Base-by-base conservation (phyloP, 2,113 vertebrate genomes). In the Falcunculus frontatus region DNA sequence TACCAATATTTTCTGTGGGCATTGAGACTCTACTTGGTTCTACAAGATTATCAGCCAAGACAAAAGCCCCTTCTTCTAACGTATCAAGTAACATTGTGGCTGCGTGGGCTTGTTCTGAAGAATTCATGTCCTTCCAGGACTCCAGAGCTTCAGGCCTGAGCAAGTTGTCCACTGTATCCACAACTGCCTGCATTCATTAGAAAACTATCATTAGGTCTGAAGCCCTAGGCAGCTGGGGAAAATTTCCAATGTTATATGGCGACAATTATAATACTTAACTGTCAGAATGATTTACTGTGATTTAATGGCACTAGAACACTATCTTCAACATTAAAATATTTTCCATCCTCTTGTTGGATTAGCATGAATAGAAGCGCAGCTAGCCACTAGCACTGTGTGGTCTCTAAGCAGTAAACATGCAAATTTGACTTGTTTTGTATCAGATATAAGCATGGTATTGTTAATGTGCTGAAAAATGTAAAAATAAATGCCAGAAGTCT, bases 81-180 rank as follows among this genome's bases (percentile, higher is more conserved):
- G 99, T 99, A 93, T 99, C 99, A 30, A 99, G 98, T 96, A 99
- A 97, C 99, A 99, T 99, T 14, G 99, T 99, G 94, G 99, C 99
- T 12, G 99, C 99, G 15, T 99, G 99, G 3, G 99, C 99, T 97
- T 99, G 99, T 95, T 99, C 99, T 4, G 99, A 99, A 93, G 98
- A 98, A 98, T 99, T 99, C 99, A 99, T 99, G 97, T 99, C 99
- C 55, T 98, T 98, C 99, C 99, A 99, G 53, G 99, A 99, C 96
- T 99, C 99, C 96, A 99, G 96, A 89, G 99, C 99, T 98, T 99
- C 99, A 10, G 98, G 98, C 96, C 99, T 98, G 96, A 99, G 98
- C 63, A 99, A 99, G 97, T 99, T 99, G 98, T 99, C 99, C 80
- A 99, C 99, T 5, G 99, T 99, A 97, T 99, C 99, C 96, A 99